These are phyloP conservation scores for Tipula helvola DNA, from an alignment of 2,888 invertebrate genomes.

Conservation along the genomic window DNA sequence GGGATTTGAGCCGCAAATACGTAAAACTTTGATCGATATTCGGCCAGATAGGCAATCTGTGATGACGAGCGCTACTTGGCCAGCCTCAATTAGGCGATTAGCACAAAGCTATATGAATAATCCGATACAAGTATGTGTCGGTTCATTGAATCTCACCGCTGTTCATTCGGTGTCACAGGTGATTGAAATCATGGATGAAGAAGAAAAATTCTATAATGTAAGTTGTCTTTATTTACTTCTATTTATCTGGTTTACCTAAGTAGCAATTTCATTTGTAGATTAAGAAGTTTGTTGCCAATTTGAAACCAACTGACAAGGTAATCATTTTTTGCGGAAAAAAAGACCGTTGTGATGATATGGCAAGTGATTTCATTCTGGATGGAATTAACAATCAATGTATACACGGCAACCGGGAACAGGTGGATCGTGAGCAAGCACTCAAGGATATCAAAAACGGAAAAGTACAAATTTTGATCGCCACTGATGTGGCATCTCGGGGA, in stretches of 20 bases:
- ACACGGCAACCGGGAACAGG: slow-evolving; percentile 80
- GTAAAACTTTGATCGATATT: slow-evolving; percentile 65
- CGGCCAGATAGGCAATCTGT: slow-evolving; percentile 87
- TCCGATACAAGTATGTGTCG: slow-evolving; percentile 83
- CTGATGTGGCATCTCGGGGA: slow-evolving; percentile 90
- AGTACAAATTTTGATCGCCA: slow-evolving; percentile 77
- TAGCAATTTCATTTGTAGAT: slow-evolving; percentile 35
- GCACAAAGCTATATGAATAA: slow-evolving; percentile 79
- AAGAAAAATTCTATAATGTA: slow-evolving; percentile 52
- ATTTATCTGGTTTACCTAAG: background rate
- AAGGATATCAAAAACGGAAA: slow-evolving; percentile 67
- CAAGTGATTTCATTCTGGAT: slow-evolving; percentile 61
- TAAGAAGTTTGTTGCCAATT: slow-evolving; percentile 52
- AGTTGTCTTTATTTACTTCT: background rate
- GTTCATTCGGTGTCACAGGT: slow-evolving; percentile 77
- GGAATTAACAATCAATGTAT: slow-evolving; percentile 64
- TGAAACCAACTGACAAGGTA: slow-evolving; percentile 67
- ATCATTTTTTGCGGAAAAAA: slow-evolving; percentile 89
- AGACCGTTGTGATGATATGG: slow-evolving; percentile 66
- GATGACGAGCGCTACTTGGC: slow-evolving; percentile 97
- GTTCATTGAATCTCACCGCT: slow-evolving; percentile 76
- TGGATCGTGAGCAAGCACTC: slow-evolving; percentile 68
- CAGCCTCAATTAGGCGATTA: slow-evolving; percentile 68
- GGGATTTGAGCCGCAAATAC: slow-evolving; percentile 82
- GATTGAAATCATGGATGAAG: slow-evolving; percentile 59